Base-by-base conservation (phyloP, 2,797 vertebrate genomes). In the Scolopax bukidnonensis region DNA sequence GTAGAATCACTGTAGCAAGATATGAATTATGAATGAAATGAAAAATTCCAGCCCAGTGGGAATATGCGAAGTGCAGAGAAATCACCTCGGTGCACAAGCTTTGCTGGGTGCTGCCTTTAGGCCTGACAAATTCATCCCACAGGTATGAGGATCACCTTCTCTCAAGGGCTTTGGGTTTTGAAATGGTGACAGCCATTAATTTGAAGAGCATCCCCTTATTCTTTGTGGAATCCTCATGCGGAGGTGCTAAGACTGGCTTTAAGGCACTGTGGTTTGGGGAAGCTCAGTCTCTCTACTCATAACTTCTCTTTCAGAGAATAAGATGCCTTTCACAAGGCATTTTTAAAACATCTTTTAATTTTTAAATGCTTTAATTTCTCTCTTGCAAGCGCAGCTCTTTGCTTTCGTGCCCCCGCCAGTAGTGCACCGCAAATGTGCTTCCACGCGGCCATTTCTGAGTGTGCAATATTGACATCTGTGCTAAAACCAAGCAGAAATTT, bases 1-100 rank as follows among this genome's bases (percentile, higher is more conserved):
- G 16, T 43, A 65, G 83, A 89, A 81, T n/a, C 10, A 1, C 95
- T 94, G 94, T 95, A 82, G 94, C 87, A 71, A 82, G 41, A 33
- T 61, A 94, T 96, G 96, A 97, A 97, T 96, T 94, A 97, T 97
- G 95, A 86, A 97, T 96, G 90, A 64, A 89, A 74, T 38, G 32
- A 93, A 91, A 81, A 92, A 84, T 89, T 90, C 96, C 93, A 94
- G 86, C 83, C 84, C 0, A 4, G 67, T 50, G 79, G 94, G 96
- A 95, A 97, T 93, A 93, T 86, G 85, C 94, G 89, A 87, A 96
- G 93, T 38, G 87, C 89, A 86, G 88, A 91, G 77, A 32, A 33
- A 85, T 84, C 94, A 64, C 93, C 76, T 87, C 30, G 9, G 77
- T 59, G 84, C 64, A 9, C 4, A 18, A 90, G 95, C 90, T 73